Percentiles rank a stretch among this genome's conserved stretches.
Evolutionary conservation across 2,113 vertebrate genomes (phyloP).

Genomic region (Xerus inauris): DNA sequence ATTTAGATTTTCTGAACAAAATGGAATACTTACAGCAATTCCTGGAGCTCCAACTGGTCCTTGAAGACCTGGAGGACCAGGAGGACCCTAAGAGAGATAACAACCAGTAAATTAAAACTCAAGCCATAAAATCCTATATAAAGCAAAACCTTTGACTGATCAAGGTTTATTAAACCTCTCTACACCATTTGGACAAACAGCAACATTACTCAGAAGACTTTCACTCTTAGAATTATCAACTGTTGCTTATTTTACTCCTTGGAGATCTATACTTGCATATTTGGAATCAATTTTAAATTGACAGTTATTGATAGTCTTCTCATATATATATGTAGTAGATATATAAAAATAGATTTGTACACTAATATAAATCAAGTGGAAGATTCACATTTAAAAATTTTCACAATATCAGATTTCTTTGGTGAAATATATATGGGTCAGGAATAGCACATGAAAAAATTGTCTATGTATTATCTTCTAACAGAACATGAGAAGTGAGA

Average conservation of each 20-base stretch:
- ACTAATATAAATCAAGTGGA: constrained; percentile 7
- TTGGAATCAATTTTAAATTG: constrained; percentile 56
- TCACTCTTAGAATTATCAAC: constrained; percentile 34
- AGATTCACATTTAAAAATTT: neutral
- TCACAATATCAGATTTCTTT: constrained; percentile 49
- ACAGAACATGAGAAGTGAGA: neutral
- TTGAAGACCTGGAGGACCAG: constrained; percentile 96
- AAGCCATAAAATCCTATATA: neutral
- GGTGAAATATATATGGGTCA: neutral
- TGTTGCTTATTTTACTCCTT: constrained; percentile 40
- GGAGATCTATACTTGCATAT: constrained; percentile 16
- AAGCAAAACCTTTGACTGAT: neutral
- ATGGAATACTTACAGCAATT: constrained; percentile 92
- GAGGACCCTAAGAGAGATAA: constrained; percentile 91
- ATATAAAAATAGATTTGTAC: constrained; percentile 57
- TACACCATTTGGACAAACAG: neutral
- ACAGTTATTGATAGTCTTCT: constrained; percentile 57
- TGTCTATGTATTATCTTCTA: neutral
- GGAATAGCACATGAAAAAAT: neutral
- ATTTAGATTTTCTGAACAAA: constrained; percentile 6
- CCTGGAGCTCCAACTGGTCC: constrained; percentile 96
- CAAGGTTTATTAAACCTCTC: constrained; percentile 23
- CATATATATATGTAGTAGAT: constrained; percentile 29
- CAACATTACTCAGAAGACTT: constrained; percentile 23
- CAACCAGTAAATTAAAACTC: constrained; percentile 57